Base-by-base conservation (phyloP, 2,888 invertebrate species). In the Drosophila mimica region DNA sequence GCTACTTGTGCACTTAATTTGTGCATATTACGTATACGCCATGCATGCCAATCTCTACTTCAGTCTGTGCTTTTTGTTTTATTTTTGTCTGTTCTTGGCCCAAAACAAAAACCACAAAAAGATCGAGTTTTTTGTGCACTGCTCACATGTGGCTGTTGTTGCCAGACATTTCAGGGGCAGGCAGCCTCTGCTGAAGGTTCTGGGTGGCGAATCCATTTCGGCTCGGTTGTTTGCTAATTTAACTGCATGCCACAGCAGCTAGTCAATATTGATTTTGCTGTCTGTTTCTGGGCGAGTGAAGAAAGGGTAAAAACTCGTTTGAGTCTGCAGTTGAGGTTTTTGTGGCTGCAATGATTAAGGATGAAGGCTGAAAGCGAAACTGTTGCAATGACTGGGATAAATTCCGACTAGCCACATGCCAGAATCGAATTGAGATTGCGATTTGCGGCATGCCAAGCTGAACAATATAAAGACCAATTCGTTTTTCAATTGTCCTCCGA, bases 381-480 rank as follows among this genome's bases (percentile, higher is more conserved):
- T 31, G 43, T 33, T 64, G 40, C 62, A 54, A 61, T 68, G 70
- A 58, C 30, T 54, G 57, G 59, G 68, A 78, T 82, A 82, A 71
- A 48, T 62, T 58, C 63, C 33, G 38, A 48, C 33, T 57, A 59
- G 58, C 63, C 62, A 52, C 70, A 33, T 58, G 48, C 31, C 64
- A 51, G 54, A 76, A 72, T 70, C 72, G 69, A 64, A 75, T 74
- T 80, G 82, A 71, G 60, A 88, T 74, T 71, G 74, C 65, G 64
- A 70, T 72, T 77, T 85, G 81, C 58, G 83, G 74, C 54, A 54
- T 72, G 62, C 62, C 67, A 73, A 46, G 59, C 52, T 61, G 62
- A 63, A 81, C 70, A 80, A 79, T 90, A 79, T 52, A 56, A 25
- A 88, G 79, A 75, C 69, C 90, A 88, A 91, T 88, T 89, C 83